Evolutionary conservation across 2,797 vertebrate genomes (phyloP).

Genomic region (Syngnathus acus): DNA sequence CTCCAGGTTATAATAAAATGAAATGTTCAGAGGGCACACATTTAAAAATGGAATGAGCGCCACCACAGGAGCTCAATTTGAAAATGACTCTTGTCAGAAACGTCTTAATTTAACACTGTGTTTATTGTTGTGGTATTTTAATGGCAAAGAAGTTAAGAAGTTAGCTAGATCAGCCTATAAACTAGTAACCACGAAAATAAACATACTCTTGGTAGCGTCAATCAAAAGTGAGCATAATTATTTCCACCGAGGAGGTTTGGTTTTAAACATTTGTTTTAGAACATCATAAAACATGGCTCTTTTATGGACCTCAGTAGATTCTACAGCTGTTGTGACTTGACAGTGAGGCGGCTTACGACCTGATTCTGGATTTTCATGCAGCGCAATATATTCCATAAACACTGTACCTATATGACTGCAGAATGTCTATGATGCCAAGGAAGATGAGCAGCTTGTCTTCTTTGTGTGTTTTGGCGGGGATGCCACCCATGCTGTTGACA

Average conservation of each 20-base stretch:
- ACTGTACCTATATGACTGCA: conserved; percentile 90
- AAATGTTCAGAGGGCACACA: not conserved
- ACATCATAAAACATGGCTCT: too few relatives aligned
- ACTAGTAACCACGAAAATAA: not conserved
- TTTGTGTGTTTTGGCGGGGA: conserved; percentile 91
- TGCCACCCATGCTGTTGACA: conserved; percentile 88
- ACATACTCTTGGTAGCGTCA: not conserved
- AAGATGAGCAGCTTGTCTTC: conserved; percentile 93
- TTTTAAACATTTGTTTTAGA: not conserved
- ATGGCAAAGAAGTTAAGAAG: not conserved
- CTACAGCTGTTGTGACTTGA: too few relatives aligned
- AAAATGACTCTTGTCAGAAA: too few relatives aligned
- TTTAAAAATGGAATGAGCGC: too few relatives aligned
- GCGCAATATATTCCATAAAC: not conserved
- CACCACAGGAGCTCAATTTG: too few relatives aligned
- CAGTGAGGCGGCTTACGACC: too few relatives aligned
- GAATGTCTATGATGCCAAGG: conserved; percentile 96
- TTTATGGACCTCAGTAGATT: too few relatives aligned
- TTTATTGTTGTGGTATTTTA: not conserved
- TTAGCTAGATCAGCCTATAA: not conserved
- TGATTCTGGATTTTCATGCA: not conserved
- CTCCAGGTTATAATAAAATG: not conserved
- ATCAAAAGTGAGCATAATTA: not conserved
- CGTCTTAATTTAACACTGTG: too few relatives aligned
- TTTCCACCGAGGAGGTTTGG: not conserved